A percentile compares a stretch with the other conserved stretches of the same genome.
phyloP scores from a whole-genome alignment of 2,113 vertebrate species.

The Sprattus sprattus region DNA sequence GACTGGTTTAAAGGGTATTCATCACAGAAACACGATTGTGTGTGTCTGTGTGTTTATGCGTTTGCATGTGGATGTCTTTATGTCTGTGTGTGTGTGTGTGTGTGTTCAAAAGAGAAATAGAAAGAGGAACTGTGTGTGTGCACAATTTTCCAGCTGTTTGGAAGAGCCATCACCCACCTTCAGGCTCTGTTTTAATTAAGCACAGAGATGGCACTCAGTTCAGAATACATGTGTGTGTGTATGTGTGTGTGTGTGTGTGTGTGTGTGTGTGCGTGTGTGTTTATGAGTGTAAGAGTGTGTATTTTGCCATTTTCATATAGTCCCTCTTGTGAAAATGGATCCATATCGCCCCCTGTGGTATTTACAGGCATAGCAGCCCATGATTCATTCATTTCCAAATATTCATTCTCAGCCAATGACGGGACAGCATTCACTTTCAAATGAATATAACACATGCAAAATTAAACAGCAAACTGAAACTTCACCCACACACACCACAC shows the following conservation, averaged over 20 bases:
- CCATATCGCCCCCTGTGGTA: slow-evolving; percentile 54
- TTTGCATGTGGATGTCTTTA: background rate
- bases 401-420: background rate
- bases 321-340: slow-evolving; percentile 13
- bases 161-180: slow-evolving; percentile 27
- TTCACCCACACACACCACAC: too few relatives aligned
- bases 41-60: background rate
- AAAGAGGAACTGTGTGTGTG: background rate
- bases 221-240: slow-evolving; percentile 19
- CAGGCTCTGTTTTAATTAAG: slow-evolving; percentile 33
- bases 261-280: background rate
- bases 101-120: background rate
- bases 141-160: slow-evolving; percentile 39
- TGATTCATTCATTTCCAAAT: background rate
- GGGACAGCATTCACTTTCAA: background rate
- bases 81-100: background rate
- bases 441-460: background rate
- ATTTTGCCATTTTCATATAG: background rate
- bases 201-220: slow-evolving; percentile 15
- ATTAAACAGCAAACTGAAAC: background rate
- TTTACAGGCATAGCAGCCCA: background rate
- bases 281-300: background rate
- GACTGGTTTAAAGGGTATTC: too few relatives aligned
- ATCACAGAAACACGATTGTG: too few relatives aligned
- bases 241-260: slow-evolving; percentile 26